phyloP scores from a whole-genome alignment of 2,113 vertebrate species.

The Pleuronectes platessa region DNA sequence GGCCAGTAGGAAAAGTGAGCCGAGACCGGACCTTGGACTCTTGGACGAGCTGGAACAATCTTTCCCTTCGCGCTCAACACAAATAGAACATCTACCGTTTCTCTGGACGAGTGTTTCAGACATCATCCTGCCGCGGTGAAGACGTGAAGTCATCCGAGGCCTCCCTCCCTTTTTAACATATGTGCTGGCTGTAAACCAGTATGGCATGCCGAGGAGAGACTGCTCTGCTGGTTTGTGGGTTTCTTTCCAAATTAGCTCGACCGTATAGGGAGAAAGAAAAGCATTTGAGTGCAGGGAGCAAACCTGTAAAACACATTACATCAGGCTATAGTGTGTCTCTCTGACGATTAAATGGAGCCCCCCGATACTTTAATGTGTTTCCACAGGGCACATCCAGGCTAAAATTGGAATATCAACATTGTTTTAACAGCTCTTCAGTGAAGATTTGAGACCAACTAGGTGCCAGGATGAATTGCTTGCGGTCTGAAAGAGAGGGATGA shows the following conservation, averaged over 20 bases:
- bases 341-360: slow-evolving; percentile 21
- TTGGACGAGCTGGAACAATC: slow-evolving; percentile 6
- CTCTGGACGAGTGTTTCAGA: slow-evolving; percentile 33
- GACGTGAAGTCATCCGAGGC: slow-evolving; percentile 58
- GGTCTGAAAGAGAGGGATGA: slow-evolving; percentile 13
- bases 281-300: slow-evolving; percentile 29
- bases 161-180: slow-evolving; percentile 60
- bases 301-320: slow-evolving; percentile 74
- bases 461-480: slow-evolving; percentile 30
- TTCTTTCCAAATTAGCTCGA: slow-evolving; percentile 63
- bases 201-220: slow-evolving; percentile 56
- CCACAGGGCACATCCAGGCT: slow-evolving; percentile 30
- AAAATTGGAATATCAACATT: slow-evolving; percentile 33
- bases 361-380: slow-evolving; percentile 43
- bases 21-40: slow-evolving; percentile 39
- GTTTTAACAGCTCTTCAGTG: slow-evolving; percentile 33
- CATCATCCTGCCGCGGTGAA: slow-evolving; percentile 29
- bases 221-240: slow-evolving; percentile 67
- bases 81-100: slow-evolving; percentile 21
- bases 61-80: background rate
- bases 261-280: slow-evolving; percentile 43
- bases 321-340: slow-evolving; percentile 34
- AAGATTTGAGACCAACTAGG: slow-evolving; percentile 32
- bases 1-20: slow-evolving; percentile 21
- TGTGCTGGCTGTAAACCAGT: slow-evolving; percentile 60